Evolutionary conservation across 2,888 invertebrate species (phyloP), one percentile per base, ranked within the genome.

Genomic region (Microplitis manilae): DNA sequence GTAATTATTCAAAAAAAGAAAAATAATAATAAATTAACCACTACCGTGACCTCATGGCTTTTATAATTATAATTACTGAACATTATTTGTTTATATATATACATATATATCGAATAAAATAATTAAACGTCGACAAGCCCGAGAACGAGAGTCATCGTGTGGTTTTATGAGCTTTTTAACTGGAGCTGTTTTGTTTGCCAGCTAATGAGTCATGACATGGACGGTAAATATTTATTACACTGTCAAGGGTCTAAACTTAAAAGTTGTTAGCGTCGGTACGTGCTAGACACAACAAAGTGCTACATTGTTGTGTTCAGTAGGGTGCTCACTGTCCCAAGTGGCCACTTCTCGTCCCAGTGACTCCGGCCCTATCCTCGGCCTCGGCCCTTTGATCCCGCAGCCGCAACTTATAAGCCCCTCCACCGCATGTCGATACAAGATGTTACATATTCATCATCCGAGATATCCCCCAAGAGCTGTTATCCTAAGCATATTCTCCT

Each of bases 271-370:
- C 17, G 41, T 62, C 41, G 40, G 64, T 72, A 72, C 72, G 73
- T 73, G 73, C 67, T 67, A 67, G 50, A 73, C 20, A 73, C 67
- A 67, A 71, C 71, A 71, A 39, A 15, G 71, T 8, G 50, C 1
- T 13, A 40, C 68, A 40, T 60, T 39, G 59, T 41, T 65, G 67
- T 65, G 30, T 67, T 50, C 40, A 41, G 73, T 73, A 73, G 67
- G 59, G 38, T 59, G 38, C 73, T 73, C 39, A 30, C 65, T 61
- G 62, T 20, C 17, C 62, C 72, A 72, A 72, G 72, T 72, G 62
- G 64, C 72, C 41, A 41, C 64, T 72, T 39, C 50, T 50, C 50
- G 2, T 50, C 13, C 4, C 50, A 30, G 0, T 30, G 30, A 30
- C 30, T 30, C 30, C 50, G 2, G 8, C 13, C 4, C 50, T 9